A percentile compares a stretch with the other conserved stretches of the same genome.
phyloP scores from a whole-genome alignment of 2,113 vertebrate species.

The Ptilorrhoa leucosticta region DNA sequence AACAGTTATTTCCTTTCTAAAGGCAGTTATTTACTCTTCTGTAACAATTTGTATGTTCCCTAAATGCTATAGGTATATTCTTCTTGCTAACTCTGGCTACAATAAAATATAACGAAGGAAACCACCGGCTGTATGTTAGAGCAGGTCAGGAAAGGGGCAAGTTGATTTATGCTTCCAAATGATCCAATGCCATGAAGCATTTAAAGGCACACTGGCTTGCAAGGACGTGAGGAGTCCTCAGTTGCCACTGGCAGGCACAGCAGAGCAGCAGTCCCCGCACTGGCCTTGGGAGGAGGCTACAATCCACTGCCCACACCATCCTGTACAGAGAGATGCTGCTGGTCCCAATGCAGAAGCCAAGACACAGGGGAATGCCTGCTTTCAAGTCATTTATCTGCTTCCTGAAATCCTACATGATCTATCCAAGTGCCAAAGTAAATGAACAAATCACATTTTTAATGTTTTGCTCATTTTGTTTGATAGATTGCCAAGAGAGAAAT shows the following conservation, averaged over 20 bases:
- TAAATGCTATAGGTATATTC: not conserved
- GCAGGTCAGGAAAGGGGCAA: slow-evolving; percentile 34
- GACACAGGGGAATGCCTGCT: not conserved
- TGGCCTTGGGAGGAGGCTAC: not conserved
- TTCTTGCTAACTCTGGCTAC: not conserved
- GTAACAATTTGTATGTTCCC: not conserved
- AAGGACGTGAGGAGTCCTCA: not conserved
- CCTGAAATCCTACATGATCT: not conserved
- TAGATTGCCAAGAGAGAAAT: slow-evolving; percentile 40
- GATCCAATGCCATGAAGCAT: not conserved
- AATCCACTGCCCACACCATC: accelerated
- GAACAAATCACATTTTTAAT: not conserved
- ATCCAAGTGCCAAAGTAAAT: slow-evolving; percentile 5
- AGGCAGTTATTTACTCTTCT: not conserved
- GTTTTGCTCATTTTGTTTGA: not conserved
- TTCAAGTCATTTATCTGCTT: not conserved
- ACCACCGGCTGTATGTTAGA: not conserved
- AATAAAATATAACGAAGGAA: not conserved
- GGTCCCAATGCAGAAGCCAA: not conserved
- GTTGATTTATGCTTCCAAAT: slow-evolving; percentile 29
- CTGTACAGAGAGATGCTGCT: not conserved
- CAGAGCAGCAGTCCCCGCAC: not conserved
- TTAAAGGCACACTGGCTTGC: not conserved
- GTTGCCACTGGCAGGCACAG: not conserved
- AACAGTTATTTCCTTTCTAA: not conserved